Evolutionary conservation across 2,797 vertebrate genomes (phyloP).

Genomic region (Gambelia wislizenii): DNA sequence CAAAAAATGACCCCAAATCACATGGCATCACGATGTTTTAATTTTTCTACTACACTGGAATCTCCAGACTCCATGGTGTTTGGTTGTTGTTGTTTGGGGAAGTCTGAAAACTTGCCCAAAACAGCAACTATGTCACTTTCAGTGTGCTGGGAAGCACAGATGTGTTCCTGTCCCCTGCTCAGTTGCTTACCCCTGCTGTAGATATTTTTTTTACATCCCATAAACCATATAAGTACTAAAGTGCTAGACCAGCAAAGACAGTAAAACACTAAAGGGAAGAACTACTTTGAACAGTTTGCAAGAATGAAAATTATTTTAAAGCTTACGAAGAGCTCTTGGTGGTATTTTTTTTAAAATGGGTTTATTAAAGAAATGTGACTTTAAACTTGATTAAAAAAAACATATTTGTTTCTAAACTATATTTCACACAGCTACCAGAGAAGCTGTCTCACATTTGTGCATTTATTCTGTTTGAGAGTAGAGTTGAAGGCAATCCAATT

Average conservation of each 20-base stretch:
- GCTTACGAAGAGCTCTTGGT: not conserved
- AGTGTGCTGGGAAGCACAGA: no score
- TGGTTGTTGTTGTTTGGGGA: no score
- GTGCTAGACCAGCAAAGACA: slow-evolving; percentile 42
- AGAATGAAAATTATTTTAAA: not conserved
- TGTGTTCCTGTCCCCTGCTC: no score
- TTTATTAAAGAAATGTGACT: slow-evolving; percentile 6
- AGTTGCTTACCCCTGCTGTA: slow-evolving; percentile 24
- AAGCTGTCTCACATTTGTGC: slow-evolving; percentile 10
- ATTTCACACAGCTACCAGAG: slow-evolving; percentile 23
- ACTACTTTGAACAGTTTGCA: slow-evolving; percentile 24
- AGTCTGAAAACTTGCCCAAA: no score
- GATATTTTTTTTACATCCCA: slow-evolving; percentile 18
- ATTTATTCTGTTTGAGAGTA: slow-evolving; percentile 36
- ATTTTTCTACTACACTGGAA: no score
- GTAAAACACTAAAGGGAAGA: slow-evolving; percentile 37
- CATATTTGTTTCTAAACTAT: slow-evolving; percentile 26
- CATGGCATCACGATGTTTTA: no score
- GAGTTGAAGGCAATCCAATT: slow-evolving; percentile 43
- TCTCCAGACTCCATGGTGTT: no score
- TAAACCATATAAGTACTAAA: slow-evolving; percentile 34
- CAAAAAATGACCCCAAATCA: no score
- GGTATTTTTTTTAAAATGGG: not conserved
- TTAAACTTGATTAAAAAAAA: not conserved
- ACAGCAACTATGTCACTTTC: no score